Evolutionary conservation across 2,113 vertebrate genomes (phyloP).

Genomic region (Halichoeres trimaculatus): DNA sequence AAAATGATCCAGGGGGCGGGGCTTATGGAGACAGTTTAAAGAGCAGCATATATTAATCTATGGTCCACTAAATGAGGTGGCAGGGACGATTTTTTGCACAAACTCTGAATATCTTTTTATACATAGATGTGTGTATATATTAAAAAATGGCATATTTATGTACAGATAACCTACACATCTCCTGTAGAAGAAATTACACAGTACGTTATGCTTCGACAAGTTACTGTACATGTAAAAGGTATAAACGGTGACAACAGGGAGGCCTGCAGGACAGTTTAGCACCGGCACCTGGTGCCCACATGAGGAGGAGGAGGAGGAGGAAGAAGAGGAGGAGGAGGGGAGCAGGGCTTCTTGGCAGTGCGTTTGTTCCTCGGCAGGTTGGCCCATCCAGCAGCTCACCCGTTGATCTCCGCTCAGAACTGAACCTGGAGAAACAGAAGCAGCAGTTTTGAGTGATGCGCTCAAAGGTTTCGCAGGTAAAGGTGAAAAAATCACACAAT

Average conservation of each 20-base stretch:
- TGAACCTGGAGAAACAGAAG: constrained; percentile 55
- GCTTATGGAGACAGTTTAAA: constrained; percentile 82
- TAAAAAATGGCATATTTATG: constrained; percentile 94
- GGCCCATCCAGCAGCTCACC: constrained; percentile 52
- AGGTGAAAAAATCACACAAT: not conserved
- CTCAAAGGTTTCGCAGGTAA: not conserved
- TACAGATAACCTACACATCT: constrained; percentile 89
- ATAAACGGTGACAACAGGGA: constrained; percentile 79
- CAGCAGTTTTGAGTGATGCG: not conserved
- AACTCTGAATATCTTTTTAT: constrained; percentile 88
- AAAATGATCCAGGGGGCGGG: constrained; percentile 84
- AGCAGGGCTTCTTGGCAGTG: constrained; percentile 83
- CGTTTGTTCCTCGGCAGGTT: constrained; percentile 56
- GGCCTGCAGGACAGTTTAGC: constrained; percentile 77
- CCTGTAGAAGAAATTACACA: constrained; percentile 92
- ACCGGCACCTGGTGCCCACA: constrained; percentile 75
- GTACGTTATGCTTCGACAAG: constrained; percentile 88
- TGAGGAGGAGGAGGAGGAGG: not conserved
- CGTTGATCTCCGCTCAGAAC: constrained; percentile 61
- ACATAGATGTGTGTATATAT: constrained; percentile 78
- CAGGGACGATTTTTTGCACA: constrained; percentile 85
- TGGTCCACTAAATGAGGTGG: constrained; percentile 86
- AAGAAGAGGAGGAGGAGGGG: constrained; percentile 8
- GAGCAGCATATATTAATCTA: constrained; percentile 88
- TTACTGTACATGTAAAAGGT: constrained; percentile 93